Evolutionary conservation across 1,140 invertebrate genomes (phyloP).

Genomic region (Probaryconus sp.): DNA sequence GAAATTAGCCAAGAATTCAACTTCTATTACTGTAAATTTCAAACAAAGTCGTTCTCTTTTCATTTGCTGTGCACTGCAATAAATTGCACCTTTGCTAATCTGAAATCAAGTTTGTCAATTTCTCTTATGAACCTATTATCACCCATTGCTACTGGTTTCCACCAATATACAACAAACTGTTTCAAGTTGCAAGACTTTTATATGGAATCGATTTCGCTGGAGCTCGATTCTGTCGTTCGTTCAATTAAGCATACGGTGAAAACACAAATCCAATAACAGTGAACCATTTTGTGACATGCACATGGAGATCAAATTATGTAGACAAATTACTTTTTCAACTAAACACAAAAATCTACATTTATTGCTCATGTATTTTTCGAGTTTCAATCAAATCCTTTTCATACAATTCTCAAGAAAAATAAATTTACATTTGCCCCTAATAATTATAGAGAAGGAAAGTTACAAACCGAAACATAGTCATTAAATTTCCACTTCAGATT

Average conservation of each 20-base stretch:
- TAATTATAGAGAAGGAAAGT: no score
- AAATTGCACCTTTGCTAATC: neutral
- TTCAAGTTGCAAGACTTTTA: neutral
- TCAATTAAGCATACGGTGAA: constrained; percentile 3
- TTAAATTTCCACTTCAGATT: no score
- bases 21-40: constrained; percentile 11
- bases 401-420: no score
- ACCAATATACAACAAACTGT: neutral
- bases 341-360: no score
- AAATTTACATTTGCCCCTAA: no score
- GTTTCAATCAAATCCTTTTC: no score
- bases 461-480: no score
- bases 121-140: constrained; percentile 1
- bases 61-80: neutral
- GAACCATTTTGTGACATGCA: neutral
- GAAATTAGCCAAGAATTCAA: neutral
- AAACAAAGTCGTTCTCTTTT: neutral
- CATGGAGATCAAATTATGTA: no score
- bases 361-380: no score
- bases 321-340: no score
- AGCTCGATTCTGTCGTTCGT: neutral
- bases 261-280: neutral
- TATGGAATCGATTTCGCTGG: neutral
- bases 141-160: neutral
- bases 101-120: constrained; percentile 1